Percentiles rank a stretch among this genome's conserved stretches.
These are phyloP conservation scores for Poeciliopsis infans DNA, from an alignment of 2,797 vertebrate species.

Conservation along the genomic window DNA sequence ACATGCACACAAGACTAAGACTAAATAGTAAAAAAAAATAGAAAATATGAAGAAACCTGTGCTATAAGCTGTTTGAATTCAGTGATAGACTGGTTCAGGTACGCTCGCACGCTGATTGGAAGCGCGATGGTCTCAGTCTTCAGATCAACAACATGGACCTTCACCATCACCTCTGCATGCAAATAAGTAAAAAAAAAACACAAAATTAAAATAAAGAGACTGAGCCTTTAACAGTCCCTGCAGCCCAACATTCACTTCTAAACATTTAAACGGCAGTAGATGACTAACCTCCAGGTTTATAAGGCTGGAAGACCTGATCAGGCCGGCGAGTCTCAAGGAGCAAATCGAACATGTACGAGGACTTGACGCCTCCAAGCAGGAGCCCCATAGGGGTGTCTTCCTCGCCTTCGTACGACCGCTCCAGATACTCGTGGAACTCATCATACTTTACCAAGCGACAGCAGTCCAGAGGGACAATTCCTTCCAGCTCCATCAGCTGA, in stretches of 20 bases:
- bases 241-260: background rate
- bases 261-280: background rate
- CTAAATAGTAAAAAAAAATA: background rate
- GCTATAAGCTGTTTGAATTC: slow-evolving; percentile 98
- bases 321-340: slow-evolving; percentile 92
- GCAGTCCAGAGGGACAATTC: slow-evolving; percentile 87
- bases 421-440: slow-evolving; percentile 98
- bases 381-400: slow-evolving; percentile 97
- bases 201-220: background rate
- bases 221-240: background rate
- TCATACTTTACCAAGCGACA: slow-evolving; percentile 98
- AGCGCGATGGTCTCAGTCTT: slow-evolving; percentile 89
- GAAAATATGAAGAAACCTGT: slow-evolving; percentile 82
- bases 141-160: slow-evolving; percentile 94
- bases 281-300: slow-evolving; percentile 94
- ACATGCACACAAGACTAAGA: background rate
- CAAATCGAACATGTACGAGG: slow-evolving; percentile 98
- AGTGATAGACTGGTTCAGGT: slow-evolving; percentile 94
- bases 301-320: slow-evolving; percentile 95
- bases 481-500: slow-evolving; percentile 95
- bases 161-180: slow-evolving; percentile 97
- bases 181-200: slow-evolving; percentile 18
- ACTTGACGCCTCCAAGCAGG: slow-evolving; percentile 96
- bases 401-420: slow-evolving; percentile 95
- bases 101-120: slow-evolving; percentile 93